Base-by-base conservation (phyloP, 2,113 vertebrate species). In the Melanostigma gelatinosum region DNA sequence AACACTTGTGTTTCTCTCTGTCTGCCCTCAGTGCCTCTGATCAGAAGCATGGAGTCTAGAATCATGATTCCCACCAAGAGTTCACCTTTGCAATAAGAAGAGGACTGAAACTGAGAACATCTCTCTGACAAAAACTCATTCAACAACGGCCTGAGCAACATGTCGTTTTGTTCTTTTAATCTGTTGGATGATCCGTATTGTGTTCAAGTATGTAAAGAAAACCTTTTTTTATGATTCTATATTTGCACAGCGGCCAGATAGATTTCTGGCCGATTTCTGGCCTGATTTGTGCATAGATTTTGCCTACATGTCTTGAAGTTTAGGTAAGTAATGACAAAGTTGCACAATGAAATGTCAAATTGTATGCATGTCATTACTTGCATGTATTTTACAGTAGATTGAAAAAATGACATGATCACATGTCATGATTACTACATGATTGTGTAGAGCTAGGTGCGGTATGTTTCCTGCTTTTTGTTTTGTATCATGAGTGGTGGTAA, bases 11-110 rank as follows among this genome's bases (percentile, higher is more conserved):
- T 78, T 52, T 83, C 29, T 87, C 42, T 66, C 0, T 79, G 10
- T 88, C 72, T 68, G 52, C 89, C 57, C 22, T 11, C 94, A 99
- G 98, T 98, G 27, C 98, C 98, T 29, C 89, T 99, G 84, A 96
- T 99, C 67, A 95, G 96, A 71, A 96, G 92, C 88, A 98, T 99
- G 97, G 97, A 98, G 80, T 98, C 97, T 0, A 95, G 98, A 77
- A 97, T 99, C 81, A 97, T 99, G 97, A 99, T 99, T 54, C 97
- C 98, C 1, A 94, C 96, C 87, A 95, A 95, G 91, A 96, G 94
- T 84, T 99, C 98, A 0, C 97, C 97, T 7, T 93, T 99, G 72
- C 97, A 99, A 75, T 99, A 68, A 86, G 52, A 80, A 24, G 36
- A 46, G 0, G 11, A 72, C 62, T 46, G 42, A 36, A 63, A 58